Conservation (phyloP, 2,113 vertebrate genomes). For the Etheostoma cragini region DNA sequence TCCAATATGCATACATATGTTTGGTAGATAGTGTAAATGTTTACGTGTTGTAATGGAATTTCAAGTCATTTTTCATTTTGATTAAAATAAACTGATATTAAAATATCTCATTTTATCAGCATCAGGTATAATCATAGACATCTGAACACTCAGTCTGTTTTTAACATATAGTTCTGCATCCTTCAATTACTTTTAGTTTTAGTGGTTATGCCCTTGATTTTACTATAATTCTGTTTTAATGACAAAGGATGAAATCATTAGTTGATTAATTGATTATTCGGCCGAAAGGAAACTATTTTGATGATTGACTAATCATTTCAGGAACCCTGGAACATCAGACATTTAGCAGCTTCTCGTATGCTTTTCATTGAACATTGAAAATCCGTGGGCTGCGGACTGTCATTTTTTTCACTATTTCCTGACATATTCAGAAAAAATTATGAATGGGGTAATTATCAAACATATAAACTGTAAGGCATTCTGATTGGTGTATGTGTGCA, state of each 20-base stretch:
- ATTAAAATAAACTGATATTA: too few species aligned
- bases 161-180: background rate
- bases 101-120: too few species aligned
- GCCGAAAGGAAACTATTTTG: too few species aligned
- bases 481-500: background rate
- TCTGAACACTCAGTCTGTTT: background rate
- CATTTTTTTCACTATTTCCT: background rate
- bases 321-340: background rate
- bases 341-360: background rate
- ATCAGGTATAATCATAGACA: background rate
- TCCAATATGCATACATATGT: background rate
- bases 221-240: too few species aligned
- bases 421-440: too few species aligned
- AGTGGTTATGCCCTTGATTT: background rate
- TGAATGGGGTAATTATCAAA: too few species aligned
- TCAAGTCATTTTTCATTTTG: background rate
- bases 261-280: too few species aligned
- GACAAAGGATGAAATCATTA: too few species aligned
- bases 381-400: background rate
- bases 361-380: background rate
- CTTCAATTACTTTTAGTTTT: too few species aligned
- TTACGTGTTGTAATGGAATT: background rate
- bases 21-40: background rate
- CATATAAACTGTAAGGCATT: background rate
- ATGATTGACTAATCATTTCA: background rate